Base-by-base conservation (phyloP, 1,140 invertebrate genomes). In the Drosophila willistoni region DNA sequence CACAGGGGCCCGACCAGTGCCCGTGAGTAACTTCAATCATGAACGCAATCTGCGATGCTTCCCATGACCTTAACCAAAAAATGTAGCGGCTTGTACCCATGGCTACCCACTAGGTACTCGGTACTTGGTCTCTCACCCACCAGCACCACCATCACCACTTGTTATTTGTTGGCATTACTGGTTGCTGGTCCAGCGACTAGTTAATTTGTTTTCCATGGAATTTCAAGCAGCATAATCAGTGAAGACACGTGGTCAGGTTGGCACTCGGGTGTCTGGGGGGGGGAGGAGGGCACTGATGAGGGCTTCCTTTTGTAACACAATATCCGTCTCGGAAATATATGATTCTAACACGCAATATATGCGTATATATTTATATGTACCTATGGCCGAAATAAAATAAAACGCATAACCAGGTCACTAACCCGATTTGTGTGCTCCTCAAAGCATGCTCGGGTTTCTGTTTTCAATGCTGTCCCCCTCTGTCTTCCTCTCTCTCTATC, bases 171-270 rank as follows among this genome's bases (percentile, higher is more conserved):
- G 63, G 42, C 54, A 68, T 69, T 73, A 57, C 62, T 41, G 42
- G 62, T 74, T 74, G 64, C 71, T 75, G 72, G 76, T 78, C 44
- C 76, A 78, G 57, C 71, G 79, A 76, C 61, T 74, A 61, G 71
- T 71, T 87, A 79, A 87, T 86, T 86, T 86, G 77, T 77, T 86
- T 87, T 86, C 83, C 42, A 68, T 87, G 72, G 83, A 87, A 82
- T 78, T 82, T 57, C 64, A 66, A 77, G 69, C 69, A 71, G 69
- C 71, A 77, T 77, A 80, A 83, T 84, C 66, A 83, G 74, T 54
- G 33, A 9, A 22, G 44, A 51, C 44, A 51, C 17, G 44, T 51
- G 44, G 44, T 51, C 44, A 51, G 44, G 41, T 9, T 36, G 34
- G 34, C 6, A 29, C 1, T 9, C 34, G 9, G 34, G 36, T 39